Percentiles rank a stretch among this genome's conserved stretches.
Conservation (phyloP, 2,797 vertebrate genomes). For the Moxostoma hubbsi region DNA sequence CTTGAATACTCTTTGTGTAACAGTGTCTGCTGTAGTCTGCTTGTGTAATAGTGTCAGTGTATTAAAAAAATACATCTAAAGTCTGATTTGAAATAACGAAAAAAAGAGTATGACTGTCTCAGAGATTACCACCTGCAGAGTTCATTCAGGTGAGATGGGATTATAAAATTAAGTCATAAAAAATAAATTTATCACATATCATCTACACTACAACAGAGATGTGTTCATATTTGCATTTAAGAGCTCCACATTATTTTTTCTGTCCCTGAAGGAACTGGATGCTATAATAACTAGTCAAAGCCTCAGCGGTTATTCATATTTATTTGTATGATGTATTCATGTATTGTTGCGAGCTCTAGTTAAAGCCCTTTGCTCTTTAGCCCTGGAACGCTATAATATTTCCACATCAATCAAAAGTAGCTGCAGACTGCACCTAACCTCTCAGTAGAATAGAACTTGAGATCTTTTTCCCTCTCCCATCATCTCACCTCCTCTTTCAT, state of each 20-base stretch:
- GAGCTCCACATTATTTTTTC: neutral
- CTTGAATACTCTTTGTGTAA: too few relatives aligned
- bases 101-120: neutral
- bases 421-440: neutral
- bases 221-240: conserved; percentile 16
- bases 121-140: neutral
- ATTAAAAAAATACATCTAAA: too few relatives aligned
- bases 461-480: neutral
- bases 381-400: neutral
- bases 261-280: neutral
- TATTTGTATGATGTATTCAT: too few relatives aligned
- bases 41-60: too few relatives aligned
- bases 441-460: conserved; percentile 20
- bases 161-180: too few relatives aligned
- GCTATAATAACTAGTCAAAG: conserved; percentile 3
- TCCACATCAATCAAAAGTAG: conserved; percentile 2
- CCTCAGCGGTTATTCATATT: too few relatives aligned
- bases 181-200: neutral
- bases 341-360: neutral
- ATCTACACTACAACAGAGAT: neutral
- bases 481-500: conserved; percentile 14
- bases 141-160: neutral
- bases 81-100: too few relatives aligned
- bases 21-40: too few relatives aligned
- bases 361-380: conserved; percentile 14